Conservation (phyloP, 2,888 invertebrate genomes). For the Cistogaster globosa region DNA sequence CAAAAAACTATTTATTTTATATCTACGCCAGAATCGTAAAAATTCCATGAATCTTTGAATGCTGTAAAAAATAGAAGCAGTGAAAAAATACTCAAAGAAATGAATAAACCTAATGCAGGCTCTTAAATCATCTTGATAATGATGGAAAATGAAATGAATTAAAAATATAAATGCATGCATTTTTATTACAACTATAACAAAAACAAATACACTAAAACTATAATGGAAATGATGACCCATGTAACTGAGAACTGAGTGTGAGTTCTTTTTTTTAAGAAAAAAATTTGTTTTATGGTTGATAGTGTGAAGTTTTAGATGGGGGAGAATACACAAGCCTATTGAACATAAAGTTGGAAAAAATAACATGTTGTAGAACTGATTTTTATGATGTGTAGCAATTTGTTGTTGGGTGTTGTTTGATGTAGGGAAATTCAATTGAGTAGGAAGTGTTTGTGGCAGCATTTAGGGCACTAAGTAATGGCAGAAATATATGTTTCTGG, state of each 20-base stretch:
- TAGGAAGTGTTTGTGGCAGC: conserved; percentile 28
- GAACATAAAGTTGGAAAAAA: conserved; percentile 51
- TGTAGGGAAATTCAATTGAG: conserved; percentile 30
- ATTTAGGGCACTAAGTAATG: conserved; percentile 4
- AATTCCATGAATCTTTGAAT: conserved; percentile 32
- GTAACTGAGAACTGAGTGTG: conserved; percentile 61
- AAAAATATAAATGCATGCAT: conserved; percentile 51
- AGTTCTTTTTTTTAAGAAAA: conserved; percentile 37
- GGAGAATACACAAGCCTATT: conserved; percentile 5
- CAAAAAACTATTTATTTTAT: conserved; percentile 47
- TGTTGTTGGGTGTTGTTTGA: conserved; percentile 75
- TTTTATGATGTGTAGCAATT: conserved; percentile 82
- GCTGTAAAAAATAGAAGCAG: not conserved
- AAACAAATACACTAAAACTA: conserved; percentile 26
- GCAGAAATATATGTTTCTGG: not conserved
- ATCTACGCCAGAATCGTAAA: conserved; percentile 52
- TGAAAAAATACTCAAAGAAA: conserved; percentile 30
- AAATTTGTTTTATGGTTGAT: conserved; percentile 26
- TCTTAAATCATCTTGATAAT: conserved; percentile 79
- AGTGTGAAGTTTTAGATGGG: conserved; percentile 11
- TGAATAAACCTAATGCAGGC: conserved; percentile 38
- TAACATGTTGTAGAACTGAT: conserved; percentile 70
- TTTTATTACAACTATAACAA: conserved; percentile 50
- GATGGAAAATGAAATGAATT: conserved; percentile 68
- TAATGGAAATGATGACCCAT: conserved; percentile 63